phyloP scores from a whole-genome alignment of 2,113 vertebrate genomes.

The Neodon shergylaensis region DNA sequence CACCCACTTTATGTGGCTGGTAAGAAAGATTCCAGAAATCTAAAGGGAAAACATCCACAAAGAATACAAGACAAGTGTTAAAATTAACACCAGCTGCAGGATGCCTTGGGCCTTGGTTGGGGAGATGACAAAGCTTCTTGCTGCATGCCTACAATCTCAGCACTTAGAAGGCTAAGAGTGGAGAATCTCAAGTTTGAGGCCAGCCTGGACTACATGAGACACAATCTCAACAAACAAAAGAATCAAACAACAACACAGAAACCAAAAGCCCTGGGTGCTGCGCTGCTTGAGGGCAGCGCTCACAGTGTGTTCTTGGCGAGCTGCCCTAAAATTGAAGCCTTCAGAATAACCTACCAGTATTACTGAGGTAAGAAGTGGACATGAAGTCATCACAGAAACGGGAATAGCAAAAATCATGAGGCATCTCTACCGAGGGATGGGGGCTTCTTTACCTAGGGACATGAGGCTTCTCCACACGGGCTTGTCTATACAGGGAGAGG shows the following conservation, averaged over 20 bases:
- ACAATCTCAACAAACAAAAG: background rate
- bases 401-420: background rate
- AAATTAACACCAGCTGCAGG: background rate
- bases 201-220: background rate
- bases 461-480: background rate
- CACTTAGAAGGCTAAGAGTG: background rate
- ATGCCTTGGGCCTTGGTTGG: no score
- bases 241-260: background rate
- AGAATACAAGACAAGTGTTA: background rate
- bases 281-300: fast-evolving
- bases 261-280: fast-evolving
- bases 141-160: background rate
- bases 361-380: background rate
- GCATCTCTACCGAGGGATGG: background rate
- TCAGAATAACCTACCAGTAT: background rate
- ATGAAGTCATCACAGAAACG: background rate
- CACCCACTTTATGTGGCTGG: conserved; percentile 90
- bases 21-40: conserved; percentile 95
- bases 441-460: no score
- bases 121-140: background rate
- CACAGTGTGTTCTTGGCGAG: no score
- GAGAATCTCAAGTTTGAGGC: background rate
- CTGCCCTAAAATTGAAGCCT: background rate
- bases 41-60: conserved; percentile 64
- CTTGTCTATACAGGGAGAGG: background rate